Evolutionary conservation across 2,888 invertebrate species (phyloP).

Genomic region (Lasius platythorax): DNA sequence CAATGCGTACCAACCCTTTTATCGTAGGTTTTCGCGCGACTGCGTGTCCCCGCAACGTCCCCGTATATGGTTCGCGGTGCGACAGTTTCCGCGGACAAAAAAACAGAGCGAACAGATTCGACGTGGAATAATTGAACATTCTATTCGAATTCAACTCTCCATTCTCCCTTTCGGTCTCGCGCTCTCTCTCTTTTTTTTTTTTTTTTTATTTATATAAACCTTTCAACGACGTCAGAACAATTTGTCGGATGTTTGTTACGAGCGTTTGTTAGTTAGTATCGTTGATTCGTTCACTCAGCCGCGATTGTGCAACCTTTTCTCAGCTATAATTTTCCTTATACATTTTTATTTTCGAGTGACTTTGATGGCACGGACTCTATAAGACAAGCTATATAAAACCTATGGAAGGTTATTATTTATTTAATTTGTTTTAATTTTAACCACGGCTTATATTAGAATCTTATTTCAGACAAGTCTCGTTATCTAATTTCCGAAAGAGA

Average conservation of each 20-base stretch:
- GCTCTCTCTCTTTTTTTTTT: not conserved
- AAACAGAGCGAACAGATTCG: conserved; percentile 52
- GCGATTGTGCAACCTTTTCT: not conserved
- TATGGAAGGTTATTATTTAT: not conserved
- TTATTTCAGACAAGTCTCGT: not conserved
- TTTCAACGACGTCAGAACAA: conserved; percentile 22
- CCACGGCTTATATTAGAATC: not conserved
- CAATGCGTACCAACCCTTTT: conserved; percentile 50
- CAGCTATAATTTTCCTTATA: not conserved
- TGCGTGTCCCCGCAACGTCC: conserved; percentile 27
- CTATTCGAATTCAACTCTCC: conserved; percentile 29
- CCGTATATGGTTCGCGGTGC: conserved; percentile 25
- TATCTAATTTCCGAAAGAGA: not conserved
- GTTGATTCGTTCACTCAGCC: conserved; percentile 2
- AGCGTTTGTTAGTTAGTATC: conserved; percentile 44
- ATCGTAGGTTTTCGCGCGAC: conserved; percentile 53
- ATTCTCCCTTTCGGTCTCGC: not conserved
- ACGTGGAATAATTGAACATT: conserved; percentile 64
- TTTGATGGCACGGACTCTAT: not conserved
- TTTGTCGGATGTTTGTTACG: conserved; percentile 14
- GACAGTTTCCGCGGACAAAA: conserved; percentile 42
- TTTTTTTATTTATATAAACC: conserved; percentile 4
- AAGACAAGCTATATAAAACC: not conserved
- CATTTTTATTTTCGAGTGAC: not conserved
- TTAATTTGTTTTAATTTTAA: not conserved